These are phyloP conservation scores for Macaca mulatta DNA, from an alignment of 2,113 vertebrate genomes.

Conservation along the genomic window DNA sequence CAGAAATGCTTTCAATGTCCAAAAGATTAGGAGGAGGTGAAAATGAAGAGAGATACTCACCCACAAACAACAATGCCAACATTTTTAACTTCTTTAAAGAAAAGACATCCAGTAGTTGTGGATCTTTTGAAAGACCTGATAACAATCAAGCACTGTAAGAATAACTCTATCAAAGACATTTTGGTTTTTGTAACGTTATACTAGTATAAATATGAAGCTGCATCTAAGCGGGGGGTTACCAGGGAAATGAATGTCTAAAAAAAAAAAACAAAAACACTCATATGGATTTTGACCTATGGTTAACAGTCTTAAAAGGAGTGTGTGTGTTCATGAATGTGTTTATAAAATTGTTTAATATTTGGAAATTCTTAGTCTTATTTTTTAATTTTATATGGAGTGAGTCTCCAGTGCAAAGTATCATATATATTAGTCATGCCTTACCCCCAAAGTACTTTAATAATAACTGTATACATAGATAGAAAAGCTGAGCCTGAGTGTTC, in stretches of 20 bases:
- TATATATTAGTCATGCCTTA: background rate
- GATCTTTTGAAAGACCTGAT: slow-evolving; percentile 84
- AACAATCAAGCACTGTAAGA: slow-evolving; percentile 90
- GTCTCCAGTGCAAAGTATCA: background rate
- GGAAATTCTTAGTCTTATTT: background rate
- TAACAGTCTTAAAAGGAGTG: background rate
- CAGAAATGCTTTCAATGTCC: slow-evolving; percentile 87
- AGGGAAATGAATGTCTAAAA: background rate
- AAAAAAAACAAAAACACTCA: too few species aligned
- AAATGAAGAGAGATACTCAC: slow-evolving; percentile 79
- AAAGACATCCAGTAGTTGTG: slow-evolving; percentile 74
- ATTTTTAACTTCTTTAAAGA: slow-evolving; percentile 86
- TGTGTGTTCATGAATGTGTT: background rate
- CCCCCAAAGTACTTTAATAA: background rate
- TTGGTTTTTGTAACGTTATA: slow-evolving; percentile 8
- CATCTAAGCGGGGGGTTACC: background rate
- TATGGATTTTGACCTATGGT: background rate
- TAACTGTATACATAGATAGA: background rate
- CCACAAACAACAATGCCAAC: slow-evolving; percentile 78
- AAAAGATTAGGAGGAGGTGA: slow-evolving; percentile 75
- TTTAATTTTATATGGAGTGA: background rate
- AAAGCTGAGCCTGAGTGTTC: background rate
- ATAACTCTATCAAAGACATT: background rate
- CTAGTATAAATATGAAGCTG: background rate
- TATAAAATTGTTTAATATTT: background rate